A percentile compares a stretch with the other conserved stretches of the same genome.
Evolutionary conservation across 2,113 vertebrate genomes (phyloP).

Genomic region (Gambusia holbrooki): DNA sequence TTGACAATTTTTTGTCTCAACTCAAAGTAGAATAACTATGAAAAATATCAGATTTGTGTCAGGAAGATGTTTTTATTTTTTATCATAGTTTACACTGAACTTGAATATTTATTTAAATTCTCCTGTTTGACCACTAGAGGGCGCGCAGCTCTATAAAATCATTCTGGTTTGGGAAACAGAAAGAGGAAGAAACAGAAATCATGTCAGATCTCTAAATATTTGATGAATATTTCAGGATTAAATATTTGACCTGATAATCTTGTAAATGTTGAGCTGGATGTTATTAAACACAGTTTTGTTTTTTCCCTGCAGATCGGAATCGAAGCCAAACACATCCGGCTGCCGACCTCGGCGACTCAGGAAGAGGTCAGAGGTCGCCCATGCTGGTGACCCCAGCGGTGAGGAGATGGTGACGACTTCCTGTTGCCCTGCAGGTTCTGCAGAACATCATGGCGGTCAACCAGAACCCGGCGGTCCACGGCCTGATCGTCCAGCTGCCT

Average conservation of each 20-base stretch:
- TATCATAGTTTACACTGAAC: too few species aligned
- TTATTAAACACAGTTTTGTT: too few species aligned
- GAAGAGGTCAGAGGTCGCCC: conserved; percentile 78
- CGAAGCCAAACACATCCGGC: conserved; percentile 87
- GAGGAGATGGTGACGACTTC: not conserved
- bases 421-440: conserved; percentile 81
- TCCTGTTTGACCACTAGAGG: not conserved
- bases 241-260: not conserved
- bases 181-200: not conserved
- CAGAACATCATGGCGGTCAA: conserved; percentile 83
- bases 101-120: not conserved
- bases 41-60: not conserved
- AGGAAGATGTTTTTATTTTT: not conserved
- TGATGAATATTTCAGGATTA: not conserved
- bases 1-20: too few species aligned
- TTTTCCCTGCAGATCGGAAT: conserved; percentile 88
- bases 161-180: not conserved
- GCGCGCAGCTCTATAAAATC: not conserved
- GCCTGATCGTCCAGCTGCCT: conserved; percentile 94
- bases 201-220: not conserved
- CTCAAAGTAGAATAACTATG: not conserved
- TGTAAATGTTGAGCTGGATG: not conserved
- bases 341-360: conserved; percentile 88
- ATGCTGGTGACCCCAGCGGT: not conserved
- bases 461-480: conserved; percentile 85